phyloP scores from a whole-genome alignment of 2,797 vertebrate species.

The Simalia tracyae region DNA sequence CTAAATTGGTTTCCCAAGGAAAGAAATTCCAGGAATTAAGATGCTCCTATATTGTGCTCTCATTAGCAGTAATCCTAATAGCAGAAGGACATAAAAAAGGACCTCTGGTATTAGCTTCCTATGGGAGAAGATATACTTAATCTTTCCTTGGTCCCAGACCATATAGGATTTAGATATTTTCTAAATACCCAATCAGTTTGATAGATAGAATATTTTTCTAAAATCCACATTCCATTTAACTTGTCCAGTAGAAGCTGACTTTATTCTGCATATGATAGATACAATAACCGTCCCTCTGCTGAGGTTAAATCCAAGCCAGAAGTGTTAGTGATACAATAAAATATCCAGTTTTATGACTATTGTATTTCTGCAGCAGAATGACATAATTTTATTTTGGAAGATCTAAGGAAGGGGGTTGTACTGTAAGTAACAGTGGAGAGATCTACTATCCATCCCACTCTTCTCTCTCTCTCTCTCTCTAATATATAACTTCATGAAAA shows the following conservation, averaged over 20 bases:
- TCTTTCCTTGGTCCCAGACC: background rate
- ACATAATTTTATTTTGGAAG: background rate
- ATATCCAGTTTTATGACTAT: background rate
- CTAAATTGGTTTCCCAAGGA: background rate
- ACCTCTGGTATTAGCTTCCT: background rate
- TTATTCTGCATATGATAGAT: background rate
- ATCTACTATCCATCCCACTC: background rate
- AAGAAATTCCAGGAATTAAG: background rate
- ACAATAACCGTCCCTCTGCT: background rate
- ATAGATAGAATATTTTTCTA: background rate
- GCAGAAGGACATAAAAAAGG: background rate
- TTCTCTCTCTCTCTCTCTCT: background rate
- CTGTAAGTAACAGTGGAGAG: background rate
- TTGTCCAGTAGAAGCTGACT: background rate
- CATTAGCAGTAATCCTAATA: background rate
- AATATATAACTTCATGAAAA: background rate
- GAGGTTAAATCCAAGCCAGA: background rate
- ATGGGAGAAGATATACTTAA: background rate
- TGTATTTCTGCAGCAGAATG: background rate
- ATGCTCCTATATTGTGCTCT: background rate
- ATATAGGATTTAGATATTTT: background rate
- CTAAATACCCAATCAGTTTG: background rate
- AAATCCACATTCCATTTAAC: background rate
- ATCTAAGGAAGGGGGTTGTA: background rate
- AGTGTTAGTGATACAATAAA: background rate